Evolutionary conservation across 2,797 vertebrate genomes (phyloP).

Genomic region (Lacerta agilis): DNA sequence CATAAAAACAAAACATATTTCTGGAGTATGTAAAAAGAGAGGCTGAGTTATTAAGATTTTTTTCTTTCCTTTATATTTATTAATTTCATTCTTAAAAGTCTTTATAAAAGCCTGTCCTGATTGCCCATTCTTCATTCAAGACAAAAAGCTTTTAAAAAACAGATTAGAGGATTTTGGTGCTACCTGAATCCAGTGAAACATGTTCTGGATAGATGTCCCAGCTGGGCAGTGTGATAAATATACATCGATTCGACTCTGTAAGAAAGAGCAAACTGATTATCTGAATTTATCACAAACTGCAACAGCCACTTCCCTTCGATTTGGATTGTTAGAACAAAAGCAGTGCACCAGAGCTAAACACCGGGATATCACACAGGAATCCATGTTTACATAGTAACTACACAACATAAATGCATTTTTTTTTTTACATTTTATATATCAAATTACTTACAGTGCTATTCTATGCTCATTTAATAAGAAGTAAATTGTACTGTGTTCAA

Average conservation of each 20-base stretch:
- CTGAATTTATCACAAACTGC: not conserved
- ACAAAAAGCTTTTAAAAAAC: not conserved
- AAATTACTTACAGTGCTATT: not conserved
- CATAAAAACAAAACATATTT: no score
- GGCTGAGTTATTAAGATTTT: no score
- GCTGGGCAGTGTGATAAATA: constrained; percentile 71
- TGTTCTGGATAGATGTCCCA: constrained; percentile 71
- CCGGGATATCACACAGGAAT: not conserved
- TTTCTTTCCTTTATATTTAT: not conserved
- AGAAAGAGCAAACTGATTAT: not conserved
- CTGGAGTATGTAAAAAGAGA: no score
- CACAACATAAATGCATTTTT: not conserved
- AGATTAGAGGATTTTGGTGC: not conserved
- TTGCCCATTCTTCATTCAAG: not conserved
- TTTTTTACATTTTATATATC: not conserved
- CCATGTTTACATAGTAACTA: not conserved
- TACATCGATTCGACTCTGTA: constrained; percentile 67
- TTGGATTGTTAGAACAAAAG: not conserved
- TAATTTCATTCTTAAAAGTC: not conserved
- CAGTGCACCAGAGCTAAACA: not conserved
- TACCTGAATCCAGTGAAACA: constrained; percentile 66
- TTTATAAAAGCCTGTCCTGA: no score
- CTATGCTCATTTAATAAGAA: not conserved
- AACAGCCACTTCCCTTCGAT: not conserved
- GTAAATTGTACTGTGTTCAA: not conserved